Evolutionary conservation across 2,113 vertebrate species (phyloP).

Genomic region (Oxyura jamaicensis): DNA sequence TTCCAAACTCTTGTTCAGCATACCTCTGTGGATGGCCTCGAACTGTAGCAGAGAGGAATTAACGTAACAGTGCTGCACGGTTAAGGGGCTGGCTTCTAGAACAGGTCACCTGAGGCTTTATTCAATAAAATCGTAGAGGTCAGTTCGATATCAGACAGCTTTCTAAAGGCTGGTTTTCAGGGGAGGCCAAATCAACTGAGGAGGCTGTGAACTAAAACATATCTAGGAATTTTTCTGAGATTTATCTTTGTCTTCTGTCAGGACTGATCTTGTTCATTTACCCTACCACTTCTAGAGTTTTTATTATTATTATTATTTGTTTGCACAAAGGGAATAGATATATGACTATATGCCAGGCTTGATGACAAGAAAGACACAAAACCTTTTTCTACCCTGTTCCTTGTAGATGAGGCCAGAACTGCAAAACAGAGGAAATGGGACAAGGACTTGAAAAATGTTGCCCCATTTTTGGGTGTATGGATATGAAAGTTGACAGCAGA

Average conservation of each 20-base stretch:
- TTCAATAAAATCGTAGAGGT: not conserved
- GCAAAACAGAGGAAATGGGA: not conserved
- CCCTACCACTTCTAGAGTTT: not conserved
- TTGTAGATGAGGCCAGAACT: not conserved
- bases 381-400: not conserved
- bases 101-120: not conserved
- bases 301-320: not conserved
- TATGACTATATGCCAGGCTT: not conserved
- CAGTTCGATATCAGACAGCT: fast-evolving
- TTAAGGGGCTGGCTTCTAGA: not conserved
- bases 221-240: not conserved
- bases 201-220: not conserved
- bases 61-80: fast-evolving
- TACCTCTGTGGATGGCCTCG: not conserved
- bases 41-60: not conserved
- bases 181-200: not conserved
- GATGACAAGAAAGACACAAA: not conserved
- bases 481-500: not conserved
- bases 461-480: not conserved
- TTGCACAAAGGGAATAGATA: not conserved
- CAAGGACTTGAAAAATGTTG: not conserved
- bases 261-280: fast-evolving
- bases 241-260: not conserved
- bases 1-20: not conserved
- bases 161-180: not conserved